Evolutionary conservation across 2,797 vertebrate species (phyloP).

Genomic region (Lagothrix lagotricha): DNA sequence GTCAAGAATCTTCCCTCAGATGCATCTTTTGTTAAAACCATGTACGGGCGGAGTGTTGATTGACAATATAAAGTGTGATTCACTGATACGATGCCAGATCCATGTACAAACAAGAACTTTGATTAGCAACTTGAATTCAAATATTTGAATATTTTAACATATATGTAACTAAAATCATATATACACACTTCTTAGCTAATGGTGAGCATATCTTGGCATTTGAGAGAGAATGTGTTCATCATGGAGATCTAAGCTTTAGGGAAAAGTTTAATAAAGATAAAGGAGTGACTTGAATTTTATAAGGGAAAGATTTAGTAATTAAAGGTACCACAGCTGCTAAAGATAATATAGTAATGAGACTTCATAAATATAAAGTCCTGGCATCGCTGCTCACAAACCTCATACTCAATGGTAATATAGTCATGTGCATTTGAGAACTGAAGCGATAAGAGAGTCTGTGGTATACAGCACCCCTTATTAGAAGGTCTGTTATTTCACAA

Average conservation of each 20-base stretch:
- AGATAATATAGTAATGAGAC: slow-evolving; percentile 30
- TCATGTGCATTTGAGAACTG: background rate
- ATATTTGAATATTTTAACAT: slow-evolving; percentile 69
- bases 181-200: slow-evolving; percentile 9
- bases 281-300: slow-evolving; percentile 43
- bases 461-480: background rate
- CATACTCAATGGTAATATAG: background rate
- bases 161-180: slow-evolving; percentile 18
- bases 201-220: slow-evolving; percentile 19
- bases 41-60: slow-evolving; percentile 73
- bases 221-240: slow-evolving; percentile 32
- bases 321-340: slow-evolving; percentile 26
- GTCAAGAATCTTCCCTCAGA: slow-evolving; percentile 80
- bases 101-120: slow-evolving; percentile 64
- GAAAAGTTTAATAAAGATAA: slow-evolving; percentile 63
- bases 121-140: slow-evolving; percentile 62
- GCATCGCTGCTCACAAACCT: background rate
- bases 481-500: background rate
- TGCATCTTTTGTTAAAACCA: slow-evolving; percentile 75
- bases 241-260: slow-evolving; percentile 2
- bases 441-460: background rate
- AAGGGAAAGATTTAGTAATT: slow-evolving; percentile 42
- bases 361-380: slow-evolving; percentile 31
- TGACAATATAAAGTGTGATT: slow-evolving; percentile 78
- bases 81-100: slow-evolving; percentile 71